phyloP scores from a whole-genome alignment of 2,797 vertebrate genomes.

The Lepilemur ruficaudatus region DNA sequence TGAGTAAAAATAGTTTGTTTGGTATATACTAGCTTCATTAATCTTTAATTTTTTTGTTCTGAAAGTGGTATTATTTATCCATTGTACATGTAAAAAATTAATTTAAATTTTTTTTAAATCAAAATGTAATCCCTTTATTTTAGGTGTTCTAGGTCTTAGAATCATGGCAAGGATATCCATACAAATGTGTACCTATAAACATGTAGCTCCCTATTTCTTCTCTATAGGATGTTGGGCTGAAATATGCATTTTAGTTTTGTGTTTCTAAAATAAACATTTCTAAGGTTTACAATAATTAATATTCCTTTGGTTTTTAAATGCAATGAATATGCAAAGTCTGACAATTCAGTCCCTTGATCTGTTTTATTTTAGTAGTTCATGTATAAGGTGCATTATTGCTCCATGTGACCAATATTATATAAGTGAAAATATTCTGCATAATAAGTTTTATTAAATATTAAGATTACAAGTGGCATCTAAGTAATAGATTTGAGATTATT shows the following conservation, averaged over 20 bases:
- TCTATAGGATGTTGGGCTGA: conserved; percentile 9
- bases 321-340: conserved; percentile 2
- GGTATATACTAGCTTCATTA: conserved; percentile 23
- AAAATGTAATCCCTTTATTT: conserved; percentile 47
- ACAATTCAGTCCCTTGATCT: neutral
- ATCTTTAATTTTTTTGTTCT: conserved; percentile 40
- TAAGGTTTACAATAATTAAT: conserved; percentile 49
- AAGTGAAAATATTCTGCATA: conserved; percentile 49
- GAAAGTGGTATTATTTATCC: conserved; percentile 67
- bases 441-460: conserved; percentile 29
- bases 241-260: conserved; percentile 45
- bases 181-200: neutral
- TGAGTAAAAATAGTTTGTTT: conserved; percentile 39
- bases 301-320: conserved; percentile 54
- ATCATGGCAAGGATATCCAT: conserved; percentile 50
- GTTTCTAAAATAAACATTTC: conserved; percentile 73
- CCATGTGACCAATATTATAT: conserved; percentile 17
- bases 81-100: conserved; percentile 49
- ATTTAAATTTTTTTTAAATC: conserved; percentile 66
- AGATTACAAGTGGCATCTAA: conserved; percentile 19
- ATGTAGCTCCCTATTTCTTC: conserved; percentile 21
- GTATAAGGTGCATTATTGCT: conserved; percentile 18
- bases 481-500: conserved; percentile 51
- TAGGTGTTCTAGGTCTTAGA: conserved; percentile 25
- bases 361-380: conserved; percentile 26